Evolutionary conservation across 2,113 vertebrate species (phyloP), one percentile per base, ranked within the genome.

Genomic region (Motacilla alba): DNA sequence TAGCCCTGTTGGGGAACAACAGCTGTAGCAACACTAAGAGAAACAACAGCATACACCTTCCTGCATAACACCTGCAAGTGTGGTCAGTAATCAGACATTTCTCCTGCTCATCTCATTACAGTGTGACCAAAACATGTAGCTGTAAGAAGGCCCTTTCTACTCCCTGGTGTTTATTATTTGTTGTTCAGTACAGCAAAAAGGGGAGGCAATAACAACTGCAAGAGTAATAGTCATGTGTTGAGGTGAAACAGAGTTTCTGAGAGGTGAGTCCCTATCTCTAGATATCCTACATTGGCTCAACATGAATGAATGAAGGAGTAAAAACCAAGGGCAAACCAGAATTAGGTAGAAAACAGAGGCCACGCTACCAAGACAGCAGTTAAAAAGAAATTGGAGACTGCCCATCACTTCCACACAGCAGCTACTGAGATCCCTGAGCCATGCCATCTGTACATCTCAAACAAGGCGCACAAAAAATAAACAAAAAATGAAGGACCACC

Each of bases 21-120:
- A 94, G 91, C 91, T 91, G 74, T 79, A 92, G 87, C 77, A 95
- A 83, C 83, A 94, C n/a, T 21, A 17, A 53, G 53, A 70, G 59
- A 90, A 95, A 91, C 30, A 92, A 68, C 35, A 70, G 73, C 91
- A 94, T 50, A 27, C 73, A 87, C 55, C 52, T 69, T 81, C 58
- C 56, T 59, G 80, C 41, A 20, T 26, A 83, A 35, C 73, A 87
- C 76, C 77, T 87, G 80, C 47, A 14, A 37, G 75, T 56, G 93
- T 79, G 33, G 69, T 79, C 81, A 90, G 75, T 64, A 89, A n/a
- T 91, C 77, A 92, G 80, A 56, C 31, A 21, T 43, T 83, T 84
- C 80, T 85, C 60, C 60, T 89, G 52, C 56, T 89, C 69, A 39
- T 68, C 37, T 84, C 77, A 73, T 82, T 68, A 60, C 47, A 79